These are phyloP conservation scores for Myiotriccus ornatus DNA, from an alignment of 2,797 vertebrate genomes.

Conservation along the genomic window DNA sequence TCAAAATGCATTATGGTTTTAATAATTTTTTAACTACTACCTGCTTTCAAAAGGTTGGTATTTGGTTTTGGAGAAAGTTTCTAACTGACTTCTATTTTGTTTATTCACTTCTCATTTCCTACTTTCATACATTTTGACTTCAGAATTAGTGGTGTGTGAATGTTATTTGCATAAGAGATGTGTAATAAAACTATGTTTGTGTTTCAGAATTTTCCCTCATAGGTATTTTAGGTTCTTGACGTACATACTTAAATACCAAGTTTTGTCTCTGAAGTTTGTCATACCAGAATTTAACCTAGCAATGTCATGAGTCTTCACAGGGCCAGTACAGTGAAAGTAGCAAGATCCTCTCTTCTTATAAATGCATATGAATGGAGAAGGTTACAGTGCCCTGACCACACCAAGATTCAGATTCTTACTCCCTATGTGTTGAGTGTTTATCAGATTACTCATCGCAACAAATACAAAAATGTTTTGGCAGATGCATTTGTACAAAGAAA, in stretches of 20 bases:
- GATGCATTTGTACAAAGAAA: background rate
- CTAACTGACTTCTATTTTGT: slow-evolving; percentile 46
- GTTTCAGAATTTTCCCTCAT: slow-evolving; percentile 23
- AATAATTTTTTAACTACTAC: background rate
- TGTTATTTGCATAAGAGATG: slow-evolving; percentile 50
- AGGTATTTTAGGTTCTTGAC: background rate
- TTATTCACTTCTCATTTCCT: slow-evolving; percentile 64
- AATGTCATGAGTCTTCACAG: background rate
- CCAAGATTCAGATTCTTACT: background rate
- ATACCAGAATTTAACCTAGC: background rate
- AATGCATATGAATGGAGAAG: rapidly evolving
- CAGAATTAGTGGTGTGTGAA: slow-evolving; percentile 39
- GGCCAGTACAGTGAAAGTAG: background rate
- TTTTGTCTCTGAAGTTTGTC: background rate
- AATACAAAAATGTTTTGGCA: background rate
- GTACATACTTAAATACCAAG: background rate
- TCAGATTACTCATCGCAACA: background rate
- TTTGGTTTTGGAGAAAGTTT: slow-evolving; percentile 65
- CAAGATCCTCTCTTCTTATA: background rate
- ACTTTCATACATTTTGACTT: slow-evolving; percentile 47
- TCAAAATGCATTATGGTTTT: background rate
- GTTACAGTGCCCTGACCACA: background rate
- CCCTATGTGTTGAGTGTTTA: background rate
- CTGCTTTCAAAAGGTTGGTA: background rate
- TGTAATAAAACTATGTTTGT: background rate